Conservation (phyloP, 2,888 invertebrate species). For the Lepidochrysops patricia region DNA sequence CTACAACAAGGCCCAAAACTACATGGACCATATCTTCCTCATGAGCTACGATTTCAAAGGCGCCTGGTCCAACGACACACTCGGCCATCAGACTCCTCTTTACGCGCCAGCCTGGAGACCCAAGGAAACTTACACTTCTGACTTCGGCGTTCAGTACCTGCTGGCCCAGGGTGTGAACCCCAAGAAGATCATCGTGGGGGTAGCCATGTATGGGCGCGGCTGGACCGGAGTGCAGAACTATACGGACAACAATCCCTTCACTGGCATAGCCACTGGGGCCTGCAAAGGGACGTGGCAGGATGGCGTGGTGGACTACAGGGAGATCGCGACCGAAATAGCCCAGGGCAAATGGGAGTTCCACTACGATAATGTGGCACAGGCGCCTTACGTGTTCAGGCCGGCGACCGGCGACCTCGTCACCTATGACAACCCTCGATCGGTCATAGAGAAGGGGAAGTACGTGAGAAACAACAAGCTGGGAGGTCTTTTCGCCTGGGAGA, state of each 20-base stretch:
- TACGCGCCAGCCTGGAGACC: constrained; percentile 61
- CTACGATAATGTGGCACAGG: constrained; percentile 61
- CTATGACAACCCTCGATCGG: constrained; percentile 61
- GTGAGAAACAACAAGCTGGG: constrained; percentile 64
- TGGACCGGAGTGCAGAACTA: constrained; percentile 63
- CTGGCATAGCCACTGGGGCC: constrained; percentile 60
- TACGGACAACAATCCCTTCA: constrained; percentile 54
- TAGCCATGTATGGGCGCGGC: constrained; percentile 67
- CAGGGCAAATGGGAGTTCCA: constrained; percentile 62
- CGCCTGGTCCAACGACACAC: constrained; percentile 64
- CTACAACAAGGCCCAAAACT: constrained; percentile 59
- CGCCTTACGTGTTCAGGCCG: constrained; percentile 61
- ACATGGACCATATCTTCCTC: constrained; percentile 68
- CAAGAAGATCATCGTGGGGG: constrained; percentile 62
- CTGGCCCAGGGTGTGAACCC: constrained; percentile 63
- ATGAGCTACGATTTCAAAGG: constrained; percentile 71
- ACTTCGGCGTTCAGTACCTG: constrained; percentile 59
- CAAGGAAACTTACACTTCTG: constrained; percentile 67
- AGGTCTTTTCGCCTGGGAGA: constrained; percentile 65
- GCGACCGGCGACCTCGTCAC: constrained; percentile 60
- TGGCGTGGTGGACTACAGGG: constrained; percentile 65
- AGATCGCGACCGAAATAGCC: constrained; percentile 58
- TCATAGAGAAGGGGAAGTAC: constrained; percentile 65
- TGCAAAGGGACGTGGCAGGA: constrained; percentile 68
- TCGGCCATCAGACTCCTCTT: constrained; percentile 59